A percentile compares a stretch with the other conserved stretches of the same genome.
phyloP scores from a whole-genome alignment of 2,888 invertebrate species.

The Trichogramma evanescens region DNA sequence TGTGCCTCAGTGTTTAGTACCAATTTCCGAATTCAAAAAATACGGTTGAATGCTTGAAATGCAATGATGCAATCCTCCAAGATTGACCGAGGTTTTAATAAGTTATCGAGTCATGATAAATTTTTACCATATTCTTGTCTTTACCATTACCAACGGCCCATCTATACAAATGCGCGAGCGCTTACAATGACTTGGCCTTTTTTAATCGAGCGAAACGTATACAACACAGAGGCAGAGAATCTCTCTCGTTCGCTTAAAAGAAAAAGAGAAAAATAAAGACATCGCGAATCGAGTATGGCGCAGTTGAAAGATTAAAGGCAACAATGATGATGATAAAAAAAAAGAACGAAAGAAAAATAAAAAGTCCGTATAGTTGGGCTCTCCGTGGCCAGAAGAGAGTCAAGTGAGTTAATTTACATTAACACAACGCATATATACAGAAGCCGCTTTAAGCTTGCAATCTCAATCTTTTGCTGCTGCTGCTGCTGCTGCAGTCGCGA shows the following conservation, averaged over 20 bases:
- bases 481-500: constrained; percentile 16
- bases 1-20: too few relatives aligned
- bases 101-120: too few relatives aligned
- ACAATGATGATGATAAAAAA: constrained; percentile 1
- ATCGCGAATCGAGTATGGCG: neutral
- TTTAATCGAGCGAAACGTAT: too few relatives aligned
- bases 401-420: constrained; percentile 21
- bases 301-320: neutral
- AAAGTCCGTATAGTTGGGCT: neutral
- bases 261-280: constrained; percentile 12
- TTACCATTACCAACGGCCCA: too few relatives aligned
- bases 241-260: constrained; percentile 6
- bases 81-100: too few relatives aligned
- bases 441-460: constrained; percentile 20
- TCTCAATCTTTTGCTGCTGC: constrained; percentile 13
- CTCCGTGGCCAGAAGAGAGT: neutral
- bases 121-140: too few relatives aligned
- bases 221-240: neutral
- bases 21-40: too few relatives aligned
- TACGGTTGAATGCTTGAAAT: too few relatives aligned
- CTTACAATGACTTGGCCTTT: constrained; percentile 13
- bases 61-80: too few relatives aligned
- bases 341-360: constrained; percentile 7
- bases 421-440: constrained; percentile 16
- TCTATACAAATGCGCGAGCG: too few relatives aligned